phyloP scores from a whole-genome alignment of 2,888 invertebrate genomes.

The Hoplodrina ambigua region DNA sequence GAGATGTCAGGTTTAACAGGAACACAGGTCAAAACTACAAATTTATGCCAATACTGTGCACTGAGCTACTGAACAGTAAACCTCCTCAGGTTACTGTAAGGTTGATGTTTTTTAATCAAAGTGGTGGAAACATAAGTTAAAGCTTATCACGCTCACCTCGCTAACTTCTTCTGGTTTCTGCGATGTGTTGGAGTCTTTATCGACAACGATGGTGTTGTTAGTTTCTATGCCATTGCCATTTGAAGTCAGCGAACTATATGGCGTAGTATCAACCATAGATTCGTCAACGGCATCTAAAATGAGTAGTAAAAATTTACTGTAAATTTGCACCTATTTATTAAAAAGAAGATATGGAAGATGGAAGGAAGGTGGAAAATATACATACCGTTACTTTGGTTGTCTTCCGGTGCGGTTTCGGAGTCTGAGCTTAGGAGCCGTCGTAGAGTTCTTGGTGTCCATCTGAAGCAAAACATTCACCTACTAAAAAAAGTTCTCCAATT shows the following conservation, averaged over 20 bases:
- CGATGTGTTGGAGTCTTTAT: constrained; percentile 60
- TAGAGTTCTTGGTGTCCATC: constrained; percentile 83
- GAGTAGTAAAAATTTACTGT: neutral
- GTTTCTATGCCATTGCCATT: constrained; percentile 84
- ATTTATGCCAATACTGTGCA: too few relatives aligned
- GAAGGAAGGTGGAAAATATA: constrained; percentile 13
- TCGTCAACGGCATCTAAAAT: constrained; percentile 69
- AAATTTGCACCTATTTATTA: neutral
- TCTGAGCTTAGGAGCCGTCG: constrained; percentile 82
- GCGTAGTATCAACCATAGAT: constrained; percentile 70
- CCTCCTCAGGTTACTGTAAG: too few relatives aligned
- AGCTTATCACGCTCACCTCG: constrained; percentile 71
- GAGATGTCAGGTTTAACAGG: too few relatives aligned
- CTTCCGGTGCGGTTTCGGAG: constrained; percentile 75
- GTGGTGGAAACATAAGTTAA: neutral
- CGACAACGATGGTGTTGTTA: constrained; percentile 65
- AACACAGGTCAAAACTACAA: too few relatives aligned
- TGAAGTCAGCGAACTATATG: constrained; percentile 76
- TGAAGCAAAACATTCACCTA: constrained; percentile 57
- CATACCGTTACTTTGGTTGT: constrained; percentile 74
- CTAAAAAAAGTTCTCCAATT: too few relatives aligned
- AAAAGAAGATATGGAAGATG: too few relatives aligned
- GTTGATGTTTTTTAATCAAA: neutral
- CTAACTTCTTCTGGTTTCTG: constrained; percentile 71
- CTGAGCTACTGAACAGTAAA: too few relatives aligned